phyloP scores from a whole-genome alignment of 2,797 vertebrate genomes.

The Odontamblyopus lacepedii region DNA sequence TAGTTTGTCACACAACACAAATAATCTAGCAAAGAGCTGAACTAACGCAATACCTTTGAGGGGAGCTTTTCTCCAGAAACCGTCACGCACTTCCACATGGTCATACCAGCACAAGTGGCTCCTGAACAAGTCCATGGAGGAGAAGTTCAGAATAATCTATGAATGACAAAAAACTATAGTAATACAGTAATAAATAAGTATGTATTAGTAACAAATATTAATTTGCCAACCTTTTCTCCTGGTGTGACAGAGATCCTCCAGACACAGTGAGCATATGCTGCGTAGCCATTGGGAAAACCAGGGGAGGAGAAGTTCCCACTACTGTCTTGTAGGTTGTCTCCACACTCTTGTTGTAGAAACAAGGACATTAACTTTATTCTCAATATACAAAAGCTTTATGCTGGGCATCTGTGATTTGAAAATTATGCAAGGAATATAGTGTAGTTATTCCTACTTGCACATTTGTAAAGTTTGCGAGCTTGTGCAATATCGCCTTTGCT shows the following conservation, averaged over 20 bases:
- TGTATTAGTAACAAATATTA: background rate
- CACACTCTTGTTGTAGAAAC: constrained; percentile 80
- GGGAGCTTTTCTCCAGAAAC: constrained; percentile 94
- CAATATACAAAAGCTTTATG: background rate
- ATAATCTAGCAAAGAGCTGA: background rate
- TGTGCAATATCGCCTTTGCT: constrained; percentile 95
- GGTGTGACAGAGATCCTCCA: constrained; percentile 98
- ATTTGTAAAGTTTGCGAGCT: constrained; percentile 94
- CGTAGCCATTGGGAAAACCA: constrained; percentile 92
- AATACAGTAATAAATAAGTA: constrained; percentile 10
- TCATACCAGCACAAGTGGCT: constrained; percentile 98
- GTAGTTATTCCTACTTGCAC: constrained; percentile 79
- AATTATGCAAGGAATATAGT: background rate
- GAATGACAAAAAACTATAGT: background rate
- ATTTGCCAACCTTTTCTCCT: constrained; percentile 87
- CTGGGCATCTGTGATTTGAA: background rate
- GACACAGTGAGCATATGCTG: constrained; percentile 91
- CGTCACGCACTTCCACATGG: constrained; percentile 94
- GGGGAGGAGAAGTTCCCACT: constrained; percentile 95
- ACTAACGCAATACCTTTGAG: constrained; percentile 82
- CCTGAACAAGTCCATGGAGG: constrained; percentile 93
- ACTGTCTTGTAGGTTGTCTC: constrained; percentile 94
- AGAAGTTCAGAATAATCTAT: constrained; percentile 95
- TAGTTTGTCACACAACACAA: background rate
- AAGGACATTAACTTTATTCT: background rate